Base-by-base conservation (phyloP, 2,797 vertebrate genomes). In the Onychomys leucogaster region DNA sequence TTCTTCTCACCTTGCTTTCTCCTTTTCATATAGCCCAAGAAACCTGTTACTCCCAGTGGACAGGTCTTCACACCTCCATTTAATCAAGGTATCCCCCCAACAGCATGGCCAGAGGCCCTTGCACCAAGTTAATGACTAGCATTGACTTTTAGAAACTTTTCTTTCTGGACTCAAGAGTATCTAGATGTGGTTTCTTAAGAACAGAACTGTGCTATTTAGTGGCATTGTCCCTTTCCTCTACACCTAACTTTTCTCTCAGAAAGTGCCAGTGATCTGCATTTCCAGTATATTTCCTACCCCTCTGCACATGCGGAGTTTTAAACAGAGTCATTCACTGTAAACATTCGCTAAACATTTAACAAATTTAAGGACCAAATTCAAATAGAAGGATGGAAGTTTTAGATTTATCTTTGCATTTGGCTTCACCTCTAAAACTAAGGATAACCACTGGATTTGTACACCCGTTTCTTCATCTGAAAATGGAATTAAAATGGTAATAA, bases 361-460 rank as follows among this genome's bases (percentile, higher is more conserved):
- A 89, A 52, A 94, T 91, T 5, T 55, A 25, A 87, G 17, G 80
- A 46, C 21, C 57, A 75, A 71, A 67, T 81, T 88, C 29, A 73
- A 34, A 65, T 25, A 86, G 34, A 95, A 83, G 49, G 16, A 87
- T 46, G 8, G 16, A 69, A n/a, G 7, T 81, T 76, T 57, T 92
- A 65, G 76, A 81, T 7, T 32, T 78, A 78, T 25, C n/a, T 49
- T 90, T 78, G 37, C 5, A 65, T 37, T 65, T 89, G 43, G 8
- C 11, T 94, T 90, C 75, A 1, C 27, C 59, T 29, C 41, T 85
- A 85, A 63, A 9, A 41, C 86, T 84, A 49, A 37, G 25, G 34
- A 2, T 93, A 90, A 57, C 43, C 59, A 92, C 84, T 95, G 32
- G 1, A 88, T 17, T 49, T 96, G 94, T 82, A 65, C 25, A 16